phyloP scores from a whole-genome alignment of 92 coral and sea anemone species.

The Heliopora coerulea region DNA sequence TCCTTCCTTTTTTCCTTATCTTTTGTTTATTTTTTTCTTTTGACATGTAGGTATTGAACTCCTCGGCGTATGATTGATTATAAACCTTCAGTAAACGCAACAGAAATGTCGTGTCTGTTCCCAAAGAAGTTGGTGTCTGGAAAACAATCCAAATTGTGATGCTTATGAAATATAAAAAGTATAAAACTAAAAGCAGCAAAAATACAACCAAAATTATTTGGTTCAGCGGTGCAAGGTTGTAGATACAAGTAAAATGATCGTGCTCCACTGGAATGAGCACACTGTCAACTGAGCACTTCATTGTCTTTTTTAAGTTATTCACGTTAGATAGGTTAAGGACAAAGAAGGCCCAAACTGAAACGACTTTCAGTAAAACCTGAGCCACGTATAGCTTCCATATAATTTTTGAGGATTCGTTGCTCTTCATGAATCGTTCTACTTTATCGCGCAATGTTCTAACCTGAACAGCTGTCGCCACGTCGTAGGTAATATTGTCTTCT shows the following conservation, averaged over 20 bases:
- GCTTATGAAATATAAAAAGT: not conserved
- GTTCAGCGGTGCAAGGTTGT: not conserved
- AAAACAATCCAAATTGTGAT: not conserved
- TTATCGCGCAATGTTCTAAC: constrained; percentile 48
- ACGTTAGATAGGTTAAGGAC: constrained; percentile 2
- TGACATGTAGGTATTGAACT: constrained; percentile 49
- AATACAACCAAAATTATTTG: not conserved
- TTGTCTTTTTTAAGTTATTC: constrained; percentile 9
- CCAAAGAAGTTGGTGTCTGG: constrained; percentile 20
- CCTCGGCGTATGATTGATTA: constrained; percentile 40
- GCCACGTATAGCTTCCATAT: constrained; percentile 25
- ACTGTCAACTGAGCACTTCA: not conserved
- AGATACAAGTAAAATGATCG: not conserved
- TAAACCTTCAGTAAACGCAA: constrained; percentile 45
- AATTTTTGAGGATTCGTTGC: not conserved
- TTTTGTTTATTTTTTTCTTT: too few relatives aligned
- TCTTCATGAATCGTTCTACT: constrained; percentile 11
- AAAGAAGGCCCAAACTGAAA: not conserved
- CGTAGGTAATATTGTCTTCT: constrained; percentile 10
- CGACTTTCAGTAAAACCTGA: constrained; percentile 7
- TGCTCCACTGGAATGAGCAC: not conserved
- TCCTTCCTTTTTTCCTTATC: too few relatives aligned
- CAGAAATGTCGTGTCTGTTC: constrained; percentile 38
- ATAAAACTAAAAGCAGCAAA: not conserved
- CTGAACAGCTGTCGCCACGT: constrained; percentile 37